Evolutionary conservation across 1,140 invertebrate genomes (phyloP).

Genomic region (Aphaenogaster floridana): DNA sequence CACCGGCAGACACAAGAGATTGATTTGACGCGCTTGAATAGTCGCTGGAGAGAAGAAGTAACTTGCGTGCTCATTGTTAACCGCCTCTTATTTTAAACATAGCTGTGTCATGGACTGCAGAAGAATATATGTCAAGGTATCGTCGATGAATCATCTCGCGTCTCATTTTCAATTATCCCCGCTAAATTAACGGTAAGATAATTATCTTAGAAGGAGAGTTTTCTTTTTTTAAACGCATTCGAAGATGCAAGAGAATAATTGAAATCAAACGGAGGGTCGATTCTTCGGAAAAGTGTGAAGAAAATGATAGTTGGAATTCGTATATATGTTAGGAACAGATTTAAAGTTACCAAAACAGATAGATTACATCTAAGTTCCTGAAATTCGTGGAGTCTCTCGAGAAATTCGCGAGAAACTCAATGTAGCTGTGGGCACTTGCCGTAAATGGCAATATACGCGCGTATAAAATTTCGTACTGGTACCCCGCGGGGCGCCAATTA

Average conservation of each 20-base stretch:
- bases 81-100: slow-evolving; percentile 48
- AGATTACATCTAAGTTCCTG: slow-evolving; percentile 3
- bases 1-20: slow-evolving; percentile 47
- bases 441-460: slow-evolving; percentile 73
- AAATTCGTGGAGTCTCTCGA: background rate
- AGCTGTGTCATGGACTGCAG: slow-evolving; percentile 47
- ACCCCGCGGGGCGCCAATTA: slow-evolving; percentile 85
- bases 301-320: background rate
- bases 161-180: slow-evolving; percentile 27
- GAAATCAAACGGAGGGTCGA: background rate
- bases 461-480: slow-evolving; percentile 80
- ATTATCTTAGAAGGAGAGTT: background rate
- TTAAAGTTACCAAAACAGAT: background rate
- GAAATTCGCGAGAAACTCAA: slow-evolving; percentile 52
- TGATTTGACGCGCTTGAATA: slow-evolving; percentile 62
- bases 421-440: slow-evolving; percentile 31
- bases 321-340: background rate
- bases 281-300: background rate
- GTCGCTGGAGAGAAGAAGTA: slow-evolving; percentile 40
- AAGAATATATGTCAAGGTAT: slow-evolving; percentile 57
- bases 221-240: background rate
- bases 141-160: slow-evolving; percentile 39
- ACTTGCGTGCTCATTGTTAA: slow-evolving; percentile 54
- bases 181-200: slow-evolving; percentile 1
- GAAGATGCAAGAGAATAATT: background rate